These are phyloP conservation scores for Periophthalmus modestus DNA, from an alignment of 2,113 vertebrate species.

Conservation along the genomic window DNA sequence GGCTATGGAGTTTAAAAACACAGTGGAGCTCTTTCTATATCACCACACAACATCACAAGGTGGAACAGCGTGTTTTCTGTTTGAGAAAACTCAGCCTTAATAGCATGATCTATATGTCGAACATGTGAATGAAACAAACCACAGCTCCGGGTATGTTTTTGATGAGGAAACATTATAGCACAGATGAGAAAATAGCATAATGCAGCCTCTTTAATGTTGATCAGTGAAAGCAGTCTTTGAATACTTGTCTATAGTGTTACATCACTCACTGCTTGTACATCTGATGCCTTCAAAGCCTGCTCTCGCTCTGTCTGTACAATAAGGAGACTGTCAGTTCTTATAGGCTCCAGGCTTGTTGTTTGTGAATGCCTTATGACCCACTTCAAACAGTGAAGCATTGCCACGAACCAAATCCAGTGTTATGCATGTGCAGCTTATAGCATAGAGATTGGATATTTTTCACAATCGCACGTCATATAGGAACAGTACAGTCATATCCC, in stretches of 20 bases:
- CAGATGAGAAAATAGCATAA: too few species aligned
- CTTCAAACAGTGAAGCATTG: constrained; percentile 46
- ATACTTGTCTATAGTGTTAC: constrained; percentile 25
- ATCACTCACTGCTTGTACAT: constrained; percentile 48
- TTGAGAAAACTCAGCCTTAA: too few species aligned
- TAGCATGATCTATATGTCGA: too few species aligned
- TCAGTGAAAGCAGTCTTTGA: constrained; percentile 32
- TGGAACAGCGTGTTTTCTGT: too few species aligned
- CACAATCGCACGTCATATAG: constrained; percentile 6
- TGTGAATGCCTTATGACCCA: constrained; percentile 47
- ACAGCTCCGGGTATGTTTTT: too few species aligned
- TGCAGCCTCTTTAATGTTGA: constrained; percentile 21
- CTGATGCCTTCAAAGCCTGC: constrained; percentile 53
- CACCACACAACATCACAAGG: too few species aligned
- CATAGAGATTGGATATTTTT: constrained; percentile 35
- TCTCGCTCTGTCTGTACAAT: constrained; percentile 39
- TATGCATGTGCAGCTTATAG: constrained; percentile 24
- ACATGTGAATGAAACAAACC: too few species aligned
- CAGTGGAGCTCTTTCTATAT: too few species aligned
- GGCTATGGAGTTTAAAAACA: too few species aligned
- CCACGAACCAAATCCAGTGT: constrained; percentile 29
- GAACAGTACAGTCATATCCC: neutral
- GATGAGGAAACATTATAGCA: too few species aligned
- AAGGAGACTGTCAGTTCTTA: constrained; percentile 41
- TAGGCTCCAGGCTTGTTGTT: constrained; percentile 19